phyloP scores from a whole-genome alignment of 2,888 invertebrate species.

The Drosophila nigricruria region DNA sequence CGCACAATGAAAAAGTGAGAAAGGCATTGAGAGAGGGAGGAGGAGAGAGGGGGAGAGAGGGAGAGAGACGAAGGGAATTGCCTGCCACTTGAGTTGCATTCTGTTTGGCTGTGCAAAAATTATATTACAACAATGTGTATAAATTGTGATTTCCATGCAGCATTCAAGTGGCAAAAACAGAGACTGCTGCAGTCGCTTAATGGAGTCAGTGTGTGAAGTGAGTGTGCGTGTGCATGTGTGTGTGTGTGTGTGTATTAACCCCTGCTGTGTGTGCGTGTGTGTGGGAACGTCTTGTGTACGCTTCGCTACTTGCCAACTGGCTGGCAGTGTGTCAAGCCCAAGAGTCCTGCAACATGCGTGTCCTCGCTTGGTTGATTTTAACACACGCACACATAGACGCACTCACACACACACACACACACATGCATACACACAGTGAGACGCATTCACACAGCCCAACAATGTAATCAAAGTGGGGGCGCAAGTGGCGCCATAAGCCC shows the following conservation, averaged over 20 bases:
- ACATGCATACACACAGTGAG: not conserved
- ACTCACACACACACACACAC: not conserved
- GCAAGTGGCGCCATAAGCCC: constrained; percentile 11
- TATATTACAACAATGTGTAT: constrained; percentile 81
- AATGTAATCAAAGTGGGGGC: constrained; percentile 63
- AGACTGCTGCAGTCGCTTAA: constrained; percentile 51
- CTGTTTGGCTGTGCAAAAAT: constrained; percentile 71
- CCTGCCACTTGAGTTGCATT: constrained; percentile 74
- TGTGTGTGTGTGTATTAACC: constrained; percentile 42
- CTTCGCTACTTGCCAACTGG: constrained; percentile 62
- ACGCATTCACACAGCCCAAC: constrained; percentile 59
- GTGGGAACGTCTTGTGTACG: constrained; percentile 52
- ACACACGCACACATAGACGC: constrained; percentile 46
- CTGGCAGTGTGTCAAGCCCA: constrained; percentile 61
- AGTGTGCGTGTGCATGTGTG: not conserved
- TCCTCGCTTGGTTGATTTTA: constrained; percentile 62
- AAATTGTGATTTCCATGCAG: constrained; percentile 78
- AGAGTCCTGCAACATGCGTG: constrained; percentile 63
- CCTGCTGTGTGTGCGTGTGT: constrained; percentile 28
- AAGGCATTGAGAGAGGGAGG: constrained; percentile 13
- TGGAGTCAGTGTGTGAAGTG: constrained; percentile 63
- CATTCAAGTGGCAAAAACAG: constrained; percentile 66
- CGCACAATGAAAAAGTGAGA: not conserved
- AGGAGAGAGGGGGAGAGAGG: not conserved
- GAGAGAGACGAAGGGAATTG: constrained; percentile 24